These are phyloP conservation scores for Phortica variegata DNA, from an alignment of 1,140 invertebrate genomes.

Conservation along the genomic window DNA sequence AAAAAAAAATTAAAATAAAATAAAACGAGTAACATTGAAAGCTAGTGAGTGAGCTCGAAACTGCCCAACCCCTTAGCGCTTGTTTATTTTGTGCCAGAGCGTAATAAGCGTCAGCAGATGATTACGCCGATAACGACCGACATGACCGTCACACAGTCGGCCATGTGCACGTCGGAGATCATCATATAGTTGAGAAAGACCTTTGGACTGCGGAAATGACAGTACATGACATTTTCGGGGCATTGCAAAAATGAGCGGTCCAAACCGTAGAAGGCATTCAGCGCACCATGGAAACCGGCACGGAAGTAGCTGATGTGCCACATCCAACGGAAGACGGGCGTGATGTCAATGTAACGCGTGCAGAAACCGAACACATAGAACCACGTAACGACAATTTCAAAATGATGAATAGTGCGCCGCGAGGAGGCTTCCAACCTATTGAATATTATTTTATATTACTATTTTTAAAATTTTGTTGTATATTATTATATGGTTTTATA, in stretches of 20 bases:
- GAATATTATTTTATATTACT: too few relatives aligned
- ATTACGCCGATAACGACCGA: conserved; percentile 70
- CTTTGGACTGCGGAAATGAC: conserved; percentile 74
- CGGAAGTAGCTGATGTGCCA: conserved; percentile 89
- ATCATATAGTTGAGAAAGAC: conserved; percentile 84
- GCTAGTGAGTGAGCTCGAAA: too few relatives aligned
- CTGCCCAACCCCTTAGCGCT: conserved; percentile 67
- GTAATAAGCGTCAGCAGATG: conserved; percentile 76
- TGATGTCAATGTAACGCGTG: conserved; percentile 83
- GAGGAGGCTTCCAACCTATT: too few relatives aligned
- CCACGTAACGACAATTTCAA: too few relatives aligned
- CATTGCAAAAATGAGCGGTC: conserved; percentile 70
- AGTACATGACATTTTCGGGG: conserved; percentile 64
- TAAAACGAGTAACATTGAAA: too few relatives aligned
- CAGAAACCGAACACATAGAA: conserved; percentile 94
- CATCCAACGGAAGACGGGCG: conserved; percentile 78
- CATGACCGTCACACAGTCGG: conserved; percentile 73
- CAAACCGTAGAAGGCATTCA: conserved; percentile 77
- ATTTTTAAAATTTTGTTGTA: too few relatives aligned
- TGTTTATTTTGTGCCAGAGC: conserved; percentile 76
- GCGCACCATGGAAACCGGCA: conserved; percentile 81
- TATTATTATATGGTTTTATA: too few relatives aligned
- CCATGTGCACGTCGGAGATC: conserved; percentile 72
- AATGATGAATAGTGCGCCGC: too few relatives aligned
- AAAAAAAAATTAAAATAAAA: too few relatives aligned